Evolutionary conservation across 2,797 vertebrate species (phyloP).

Genomic region (Ptychobarbus kaznakovi): DNA sequence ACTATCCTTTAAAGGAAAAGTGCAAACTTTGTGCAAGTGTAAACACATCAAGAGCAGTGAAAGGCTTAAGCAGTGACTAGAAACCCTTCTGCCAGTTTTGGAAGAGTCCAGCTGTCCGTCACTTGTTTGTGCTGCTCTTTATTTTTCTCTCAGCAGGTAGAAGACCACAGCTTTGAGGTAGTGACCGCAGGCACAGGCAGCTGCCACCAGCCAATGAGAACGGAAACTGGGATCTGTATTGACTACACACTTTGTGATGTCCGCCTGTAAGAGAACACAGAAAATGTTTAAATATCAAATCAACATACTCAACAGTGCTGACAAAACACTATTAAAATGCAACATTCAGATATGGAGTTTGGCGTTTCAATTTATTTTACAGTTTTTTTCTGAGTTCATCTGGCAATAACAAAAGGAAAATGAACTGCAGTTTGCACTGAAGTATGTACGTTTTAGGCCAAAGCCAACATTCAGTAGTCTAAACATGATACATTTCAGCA

Average conservation of each 20-base stretch:
- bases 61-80: constrained; percentile 53
- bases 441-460: constrained; percentile 59
- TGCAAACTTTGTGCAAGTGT: constrained; percentile 70
- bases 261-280: constrained; percentile 70
- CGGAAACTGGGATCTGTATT: constrained; percentile 87
- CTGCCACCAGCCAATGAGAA: constrained; percentile 91
- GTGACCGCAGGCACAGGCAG: constrained; percentile 85
- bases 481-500: constrained; percentile 52
- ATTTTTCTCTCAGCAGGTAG: constrained; percentile 91
- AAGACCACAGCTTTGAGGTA: constrained; percentile 90
- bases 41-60: constrained; percentile 69
- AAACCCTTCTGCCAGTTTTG: constrained; percentile 37
- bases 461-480: constrained; percentile 57
- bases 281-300: constrained; percentile 12
- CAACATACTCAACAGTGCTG: neutral
- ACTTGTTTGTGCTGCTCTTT: constrained; percentile 64
- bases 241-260: constrained; percentile 94
- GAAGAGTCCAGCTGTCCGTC: constrained; percentile 32
- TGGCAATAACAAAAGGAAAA: constrained; percentile 2
- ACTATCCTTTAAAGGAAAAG: constrained; percentile 63
- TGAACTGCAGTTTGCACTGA: constrained; percentile 42
- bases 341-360: neutral
- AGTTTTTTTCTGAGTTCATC: neutral
- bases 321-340: neutral
- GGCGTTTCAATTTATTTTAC: neutral